These are phyloP conservation scores for Spea hammondii DNA, from an alignment of 2,797 vertebrate genomes.

Conservation along the genomic window DNA sequence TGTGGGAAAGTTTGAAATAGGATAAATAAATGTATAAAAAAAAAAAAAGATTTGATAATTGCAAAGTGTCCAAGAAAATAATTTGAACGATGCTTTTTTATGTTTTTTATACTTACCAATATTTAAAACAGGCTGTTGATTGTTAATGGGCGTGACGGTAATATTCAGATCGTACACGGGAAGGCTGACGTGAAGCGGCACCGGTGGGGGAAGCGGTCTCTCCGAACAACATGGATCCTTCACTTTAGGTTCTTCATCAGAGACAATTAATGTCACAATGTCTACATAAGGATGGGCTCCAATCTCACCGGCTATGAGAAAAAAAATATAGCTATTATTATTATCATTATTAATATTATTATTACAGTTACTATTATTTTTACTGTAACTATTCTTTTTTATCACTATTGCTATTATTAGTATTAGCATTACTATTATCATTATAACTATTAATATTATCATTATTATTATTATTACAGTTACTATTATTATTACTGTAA, in stretches of 20 bases:
- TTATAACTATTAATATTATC: too few relatives aligned
- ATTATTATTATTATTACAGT: too few relatives aligned
- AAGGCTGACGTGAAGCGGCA: conserved; percentile 66
- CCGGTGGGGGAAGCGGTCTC: conserved; percentile 61
- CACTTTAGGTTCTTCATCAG: conserved; percentile 64
- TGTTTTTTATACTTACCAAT: conserved; percentile 54
- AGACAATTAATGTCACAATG: conserved; percentile 70
- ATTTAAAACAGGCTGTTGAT: conserved; percentile 60
- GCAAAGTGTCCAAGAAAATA: neutral
- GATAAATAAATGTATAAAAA: neutral
- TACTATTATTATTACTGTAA: too few relatives aligned
- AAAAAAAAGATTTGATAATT: conserved; percentile 1
- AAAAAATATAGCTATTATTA: neutral
- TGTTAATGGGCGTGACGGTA: conserved; percentile 70
- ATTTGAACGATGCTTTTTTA: conserved; percentile 15
- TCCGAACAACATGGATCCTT: conserved; percentile 65
- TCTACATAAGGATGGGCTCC: conserved; percentile 58
- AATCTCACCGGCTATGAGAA: conserved; percentile 68
- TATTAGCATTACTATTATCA: too few relatives aligned
- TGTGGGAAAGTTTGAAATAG: too few relatives aligned
- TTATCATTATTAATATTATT: neutral
- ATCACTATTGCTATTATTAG: too few relatives aligned
- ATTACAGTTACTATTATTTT: too few relatives aligned
- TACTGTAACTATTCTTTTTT: too few relatives aligned
- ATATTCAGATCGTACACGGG: conserved; percentile 72